A percentile compares a stretch with the other conserved stretches of the same genome.
Evolutionary conservation across 2,797 vertebrate genomes (phyloP).

Genomic region (Chaetodon trifasciatus): DNA sequence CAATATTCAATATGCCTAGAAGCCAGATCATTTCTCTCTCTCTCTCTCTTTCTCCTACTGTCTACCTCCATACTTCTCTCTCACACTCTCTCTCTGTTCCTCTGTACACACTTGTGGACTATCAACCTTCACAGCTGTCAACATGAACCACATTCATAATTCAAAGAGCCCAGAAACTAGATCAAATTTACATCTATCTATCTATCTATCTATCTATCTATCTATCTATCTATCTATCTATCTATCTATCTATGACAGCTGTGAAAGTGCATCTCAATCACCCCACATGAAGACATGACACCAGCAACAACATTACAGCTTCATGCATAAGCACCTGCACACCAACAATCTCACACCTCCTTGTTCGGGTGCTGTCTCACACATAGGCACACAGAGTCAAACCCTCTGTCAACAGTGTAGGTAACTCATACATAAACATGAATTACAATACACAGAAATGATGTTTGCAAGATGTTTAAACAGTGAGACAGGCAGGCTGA

Average conservation of each 20-base stretch:
- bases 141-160: constrained; percentile 35
- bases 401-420: constrained; percentile 40
- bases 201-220: constrained; percentile 18
- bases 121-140: constrained; percentile 30
- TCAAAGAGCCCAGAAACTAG: constrained; percentile 18
- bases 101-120: background rate
- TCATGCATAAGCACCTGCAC: constrained; percentile 14
- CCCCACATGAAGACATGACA: constrained; percentile 34
- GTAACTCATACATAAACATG: constrained; percentile 71
- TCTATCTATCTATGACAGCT: constrained; percentile 20
- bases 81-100: background rate
- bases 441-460: constrained; percentile 62
- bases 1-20: constrained; percentile 46
- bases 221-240: constrained; percentile 5
- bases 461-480: constrained; percentile 66
- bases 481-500: constrained; percentile 41
- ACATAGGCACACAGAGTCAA: constrained; percentile 18
- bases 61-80: constrained; percentile 9
- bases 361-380: constrained; percentile 10
- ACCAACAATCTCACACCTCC: background rate
- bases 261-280: constrained; percentile 38
- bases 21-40: constrained; percentile 21
- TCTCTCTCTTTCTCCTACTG: background rate
- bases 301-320: constrained; percentile 19
- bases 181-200: constrained; percentile 13